These are phyloP conservation scores for Onychomys leucogaster DNA, from an alignment of 2,797 vertebrate genomes.

Conservation along the genomic window DNA sequence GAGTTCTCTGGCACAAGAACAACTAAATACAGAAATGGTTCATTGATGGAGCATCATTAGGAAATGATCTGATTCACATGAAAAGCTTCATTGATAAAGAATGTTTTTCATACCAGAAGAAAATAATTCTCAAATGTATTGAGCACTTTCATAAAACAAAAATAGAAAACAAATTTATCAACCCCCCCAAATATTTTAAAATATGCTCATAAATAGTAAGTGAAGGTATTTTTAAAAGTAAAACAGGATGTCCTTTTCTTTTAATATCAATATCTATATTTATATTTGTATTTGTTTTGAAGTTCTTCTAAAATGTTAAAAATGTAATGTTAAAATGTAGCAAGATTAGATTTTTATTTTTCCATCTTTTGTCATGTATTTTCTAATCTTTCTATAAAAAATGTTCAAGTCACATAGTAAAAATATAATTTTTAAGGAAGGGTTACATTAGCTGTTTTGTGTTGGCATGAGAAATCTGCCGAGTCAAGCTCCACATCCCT, in stretches of 20 bases:
- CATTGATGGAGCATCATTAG: background rate
- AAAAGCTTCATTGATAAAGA: conserved; percentile 45
- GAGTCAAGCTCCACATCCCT: background rate
- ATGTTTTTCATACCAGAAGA: conserved; percentile 15
- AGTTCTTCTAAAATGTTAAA: conserved; percentile 51
- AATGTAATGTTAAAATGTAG: conserved; percentile 9
- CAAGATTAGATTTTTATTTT: background rate
- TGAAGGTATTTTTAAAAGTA: conserved; percentile 17
- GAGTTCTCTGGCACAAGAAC: background rate
- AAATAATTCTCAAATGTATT: conserved; percentile 53
- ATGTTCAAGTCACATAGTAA: background rate
- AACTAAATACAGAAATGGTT: conserved; percentile 24
- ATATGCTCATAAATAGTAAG: background rate
- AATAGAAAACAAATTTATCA: background rate
- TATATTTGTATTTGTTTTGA: conserved; percentile 9
- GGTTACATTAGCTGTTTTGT: conserved; percentile 3
- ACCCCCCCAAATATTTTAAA: background rate
- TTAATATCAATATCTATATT: conserved; percentile 9
- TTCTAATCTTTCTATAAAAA: conserved; percentile 35
- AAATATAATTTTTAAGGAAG: background rate
- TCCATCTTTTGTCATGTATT: conserved; percentile 25
- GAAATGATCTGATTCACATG: conserved; percentile 35
- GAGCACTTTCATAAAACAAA: background rate
- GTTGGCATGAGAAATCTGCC: background rate
- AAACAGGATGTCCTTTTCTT: background rate